Evolutionary conservation across 2,113 vertebrate species (phyloP).

Genomic region (Genyomyrus donnyi): DNA sequence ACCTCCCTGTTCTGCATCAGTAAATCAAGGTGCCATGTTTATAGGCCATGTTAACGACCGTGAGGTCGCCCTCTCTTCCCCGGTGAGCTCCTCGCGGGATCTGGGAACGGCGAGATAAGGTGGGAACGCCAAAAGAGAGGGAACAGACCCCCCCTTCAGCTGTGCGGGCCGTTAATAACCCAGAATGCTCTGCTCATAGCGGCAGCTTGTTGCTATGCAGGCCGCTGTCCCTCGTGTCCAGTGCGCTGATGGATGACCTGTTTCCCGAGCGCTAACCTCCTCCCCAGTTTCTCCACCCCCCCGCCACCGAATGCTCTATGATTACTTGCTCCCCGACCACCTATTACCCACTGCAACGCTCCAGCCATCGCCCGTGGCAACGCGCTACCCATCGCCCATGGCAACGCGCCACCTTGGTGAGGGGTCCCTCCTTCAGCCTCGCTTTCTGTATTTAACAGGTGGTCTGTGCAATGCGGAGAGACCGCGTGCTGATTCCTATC

Average conservation of each 20-base stretch:
- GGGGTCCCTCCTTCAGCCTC: neutral
- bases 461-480: neutral
- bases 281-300: neutral
- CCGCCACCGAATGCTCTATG: neutral
- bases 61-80: neutral
- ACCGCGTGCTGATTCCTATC: neutral
- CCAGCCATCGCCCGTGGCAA: neutral
- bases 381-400: neutral
- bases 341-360: neutral
- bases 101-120: conserved; percentile 25
- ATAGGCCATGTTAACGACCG: neutral
- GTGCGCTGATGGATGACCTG: conserved; percentile 21
- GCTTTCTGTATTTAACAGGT: neutral
- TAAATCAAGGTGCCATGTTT: conserved; percentile 21
- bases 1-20: neutral
- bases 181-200: conserved; percentile 9
- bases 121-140: neutral
- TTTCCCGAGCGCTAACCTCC: neutral
- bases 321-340: neutral
- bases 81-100: neutral
- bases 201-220: conserved; percentile 4
- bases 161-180: conserved; percentile 14
- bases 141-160: neutral
- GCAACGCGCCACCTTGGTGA: neutral
- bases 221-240: conserved; percentile 16